A percentile compares a stretch with the other conserved stretches of the same genome.
Evolutionary conservation across 2,113 vertebrate species (phyloP).

Genomic region (Eulemur rufifrons): DNA sequence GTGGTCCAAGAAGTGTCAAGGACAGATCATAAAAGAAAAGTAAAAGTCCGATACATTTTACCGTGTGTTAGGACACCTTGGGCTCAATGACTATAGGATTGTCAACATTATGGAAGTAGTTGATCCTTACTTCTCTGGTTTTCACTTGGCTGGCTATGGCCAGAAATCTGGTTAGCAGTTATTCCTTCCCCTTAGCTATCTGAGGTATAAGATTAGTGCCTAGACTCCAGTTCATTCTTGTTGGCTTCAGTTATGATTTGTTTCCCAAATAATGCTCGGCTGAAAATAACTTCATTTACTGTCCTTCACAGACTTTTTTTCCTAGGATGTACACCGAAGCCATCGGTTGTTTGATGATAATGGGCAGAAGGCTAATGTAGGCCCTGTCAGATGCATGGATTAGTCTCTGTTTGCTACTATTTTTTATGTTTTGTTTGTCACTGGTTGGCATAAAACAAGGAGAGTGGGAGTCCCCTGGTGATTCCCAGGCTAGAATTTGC

Average conservation of each 20-base stretch:
- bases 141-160: not conserved
- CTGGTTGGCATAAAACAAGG: not conserved
- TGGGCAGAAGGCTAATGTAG: not conserved
- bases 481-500: slow-evolving; percentile 44
- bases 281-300: not conserved
- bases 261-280: not conserved
- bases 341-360: slow-evolving; percentile 31
- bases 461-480: not conserved
- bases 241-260: not conserved
- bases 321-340: not conserved
- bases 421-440: not conserved
- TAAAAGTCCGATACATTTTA: not conserved
- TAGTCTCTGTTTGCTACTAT: not conserved
- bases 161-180: slow-evolving; percentile 9
- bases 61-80: not conserved
- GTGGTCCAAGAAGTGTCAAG: not conserved
- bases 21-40: slow-evolving; percentile 26
- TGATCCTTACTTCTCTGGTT: not conserved
- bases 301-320: not conserved
- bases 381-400: not conserved
- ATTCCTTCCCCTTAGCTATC: not conserved
- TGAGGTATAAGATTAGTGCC: not conserved
- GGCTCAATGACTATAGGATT: not conserved
- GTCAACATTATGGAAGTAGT: not conserved
- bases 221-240: not conserved